Percentiles rank a stretch among this genome's conserved stretches.
phyloP scores from a whole-genome alignment of 2,797 vertebrate genomes.

The Gallinago nigripennis region DNA sequence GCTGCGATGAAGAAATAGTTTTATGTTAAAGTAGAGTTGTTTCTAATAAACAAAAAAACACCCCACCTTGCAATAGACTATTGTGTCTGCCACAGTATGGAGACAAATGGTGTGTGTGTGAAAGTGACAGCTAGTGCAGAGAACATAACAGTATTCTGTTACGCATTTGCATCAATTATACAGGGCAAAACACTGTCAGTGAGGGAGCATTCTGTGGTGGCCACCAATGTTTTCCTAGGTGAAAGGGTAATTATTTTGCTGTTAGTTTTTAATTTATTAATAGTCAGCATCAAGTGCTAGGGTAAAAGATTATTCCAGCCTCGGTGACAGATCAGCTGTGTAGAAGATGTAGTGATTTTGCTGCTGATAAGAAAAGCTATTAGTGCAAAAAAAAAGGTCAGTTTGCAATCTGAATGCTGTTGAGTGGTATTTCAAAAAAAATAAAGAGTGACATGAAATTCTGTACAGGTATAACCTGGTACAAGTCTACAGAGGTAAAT shows the following conservation, averaged over 20 bases:
- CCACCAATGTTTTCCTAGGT: slow-evolving; percentile 75
- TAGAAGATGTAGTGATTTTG: slow-evolving; percentile 53
- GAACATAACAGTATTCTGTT: slow-evolving; percentile 57
- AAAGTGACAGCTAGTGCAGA: slow-evolving; percentile 64
- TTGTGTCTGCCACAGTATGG: background rate
- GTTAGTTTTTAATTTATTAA: slow-evolving; percentile 79
- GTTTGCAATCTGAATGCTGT: background rate
- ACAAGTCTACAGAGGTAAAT: background rate
- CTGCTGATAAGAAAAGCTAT: slow-evolving; percentile 61
- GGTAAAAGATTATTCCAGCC: slow-evolving; percentile 73
- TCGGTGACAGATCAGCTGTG: slow-evolving; percentile 65
- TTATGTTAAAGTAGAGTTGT: background rate
- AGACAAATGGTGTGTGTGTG: slow-evolving; percentile 44
- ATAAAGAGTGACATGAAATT: background rate
- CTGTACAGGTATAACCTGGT: background rate
- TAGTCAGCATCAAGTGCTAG: slow-evolving; percentile 70
- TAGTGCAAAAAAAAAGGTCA: slow-evolving; percentile 55
- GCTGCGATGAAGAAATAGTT: background rate
- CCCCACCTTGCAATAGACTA: background rate
- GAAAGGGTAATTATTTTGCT: slow-evolving; percentile 76
- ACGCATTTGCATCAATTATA: slow-evolving; percentile 68
- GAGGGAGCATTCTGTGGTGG: slow-evolving; percentile 49
- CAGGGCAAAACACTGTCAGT: slow-evolving; percentile 53
- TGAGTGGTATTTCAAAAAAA: slow-evolving; percentile 32
- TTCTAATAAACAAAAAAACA: background rate